phyloP scores from a whole-genome alignment of 2,797 vertebrate genomes.

The Mastacembelus armatus region DNA sequence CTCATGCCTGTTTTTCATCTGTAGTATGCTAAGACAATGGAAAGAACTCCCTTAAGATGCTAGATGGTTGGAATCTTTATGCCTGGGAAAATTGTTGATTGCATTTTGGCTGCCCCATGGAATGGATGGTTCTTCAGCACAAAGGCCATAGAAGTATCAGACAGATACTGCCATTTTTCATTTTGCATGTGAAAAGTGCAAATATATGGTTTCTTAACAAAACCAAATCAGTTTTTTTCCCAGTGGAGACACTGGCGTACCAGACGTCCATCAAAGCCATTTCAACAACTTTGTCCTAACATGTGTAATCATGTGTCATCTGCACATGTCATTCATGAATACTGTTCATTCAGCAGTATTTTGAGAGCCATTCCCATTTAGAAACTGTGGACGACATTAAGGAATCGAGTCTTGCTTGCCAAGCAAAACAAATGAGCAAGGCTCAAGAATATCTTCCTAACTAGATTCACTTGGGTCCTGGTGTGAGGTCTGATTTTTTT shows the following conservation, averaged over 20 bases:
- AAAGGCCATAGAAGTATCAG: constrained; percentile 40
- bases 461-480: constrained; percentile 59
- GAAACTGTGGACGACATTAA: constrained; percentile 26
- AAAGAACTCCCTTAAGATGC: constrained; percentile 44
- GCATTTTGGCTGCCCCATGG: constrained; percentile 58
- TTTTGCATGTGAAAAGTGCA: neutral
- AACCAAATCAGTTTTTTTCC: too few relatives aligned
- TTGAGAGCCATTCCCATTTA: constrained; percentile 26
- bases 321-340: too few relatives aligned
- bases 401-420: constrained; percentile 43
- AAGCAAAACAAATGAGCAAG: constrained; percentile 39
- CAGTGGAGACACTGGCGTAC: too few relatives aligned
- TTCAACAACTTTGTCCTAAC: too few relatives aligned
- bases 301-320: too few relatives aligned
- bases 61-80: constrained; percentile 27
- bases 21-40: constrained; percentile 35
- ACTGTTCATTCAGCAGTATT: constrained; percentile 15
- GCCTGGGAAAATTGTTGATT: constrained; percentile 59
- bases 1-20: constrained; percentile 43
- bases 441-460: constrained; percentile 57
- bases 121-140: constrained; percentile 23
- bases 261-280: too few relatives aligned
- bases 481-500: constrained; percentile 44
- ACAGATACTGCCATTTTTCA: constrained; percentile 29
- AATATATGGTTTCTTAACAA: neutral